Base-by-base conservation (phyloP, 1,140 invertebrate species). In the Meloidogyne exigua region DNA sequence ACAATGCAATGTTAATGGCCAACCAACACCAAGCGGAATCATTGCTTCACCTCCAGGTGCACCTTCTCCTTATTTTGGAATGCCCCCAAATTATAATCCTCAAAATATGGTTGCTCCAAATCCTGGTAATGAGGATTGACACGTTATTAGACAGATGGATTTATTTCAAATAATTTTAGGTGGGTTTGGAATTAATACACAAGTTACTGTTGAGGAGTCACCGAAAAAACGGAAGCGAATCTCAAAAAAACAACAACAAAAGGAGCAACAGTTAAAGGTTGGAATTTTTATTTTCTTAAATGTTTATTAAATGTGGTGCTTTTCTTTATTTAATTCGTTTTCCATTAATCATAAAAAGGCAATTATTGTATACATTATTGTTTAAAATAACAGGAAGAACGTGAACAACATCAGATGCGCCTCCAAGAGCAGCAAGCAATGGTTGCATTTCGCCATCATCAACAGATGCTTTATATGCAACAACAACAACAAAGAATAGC, bases 141-240 rank as follows among this genome's bases (percentile, higher is more conserved):
- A 39, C 9, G 0, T 10, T 39, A 39, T 9, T 13, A 44, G 69
- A 21, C 32, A 68, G 10, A 15, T 23, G 28, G 28, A 18, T 15
- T 21, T 25, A 18, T 11, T 21, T 21, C 57, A 66, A 21, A 64
- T 71, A 3, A 39, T 71, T 25, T 36, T 10, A 39, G 13, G 9
- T 1, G 32, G 4, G 3, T 7, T 28, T 39, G 39, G 57, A 15
- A 36, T 64, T 44, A 36, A 44, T 15, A n/a, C 42, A 10, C 75
- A 72, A 36, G 23, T 25, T n/a, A 15, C 75, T 21, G 57, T 36
- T 44, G 66, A 68, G 11, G 68, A 76, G 57, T 25, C 75, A 21
- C 70, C 78, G 11, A 80, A 80, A 49, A 80, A 80, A 25, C 65
- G 78, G 25, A 80, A 80, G 25, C 78, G 78, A 13, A 64, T 68